These are phyloP conservation scores for Seira ritae DNA, from an alignment of 2,888 invertebrate genomes.

Conservation along the genomic window DNA sequence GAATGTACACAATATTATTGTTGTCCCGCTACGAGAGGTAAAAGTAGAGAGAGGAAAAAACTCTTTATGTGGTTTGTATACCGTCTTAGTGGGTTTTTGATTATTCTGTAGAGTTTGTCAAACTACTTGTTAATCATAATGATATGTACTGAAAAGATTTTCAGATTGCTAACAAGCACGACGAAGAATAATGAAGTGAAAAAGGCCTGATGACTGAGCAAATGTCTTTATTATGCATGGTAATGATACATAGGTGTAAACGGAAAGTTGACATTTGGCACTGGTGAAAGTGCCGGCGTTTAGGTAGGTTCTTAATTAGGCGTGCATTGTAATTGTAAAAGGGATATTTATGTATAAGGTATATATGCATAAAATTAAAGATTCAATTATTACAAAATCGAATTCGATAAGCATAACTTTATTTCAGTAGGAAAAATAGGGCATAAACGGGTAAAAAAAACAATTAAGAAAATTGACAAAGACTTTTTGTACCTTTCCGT, in stretches of 20 bases:
- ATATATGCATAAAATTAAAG: too few relatives aligned
- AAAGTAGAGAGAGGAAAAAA: constrained; percentile 28
- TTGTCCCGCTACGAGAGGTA: neutral
- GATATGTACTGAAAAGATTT: constrained; percentile 27
- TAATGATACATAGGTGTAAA: neutral
- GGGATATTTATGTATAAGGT: too few relatives aligned
- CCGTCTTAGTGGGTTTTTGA: constrained; percentile 54
- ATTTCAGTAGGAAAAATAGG: too few relatives aligned
- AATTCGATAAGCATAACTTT: too few relatives aligned
- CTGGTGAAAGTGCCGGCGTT: neutral
- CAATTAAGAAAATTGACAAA: too few relatives aligned
- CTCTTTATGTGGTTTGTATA: constrained; percentile 37
- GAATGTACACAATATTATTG: constrained; percentile 11
- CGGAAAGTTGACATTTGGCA: neutral
- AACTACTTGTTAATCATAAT: constrained; percentile 54
- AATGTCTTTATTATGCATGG: neutral
- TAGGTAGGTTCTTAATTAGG: neutral
- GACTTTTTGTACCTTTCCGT: too few relatives aligned
- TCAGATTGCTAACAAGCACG: constrained; percentile 13
- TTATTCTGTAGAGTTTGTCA: constrained; percentile 43
- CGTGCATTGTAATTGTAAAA: too few relatives aligned
- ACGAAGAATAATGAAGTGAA: constrained; percentile 8
- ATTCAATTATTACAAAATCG: too few relatives aligned
- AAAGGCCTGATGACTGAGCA: neutral
- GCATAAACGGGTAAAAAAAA: too few relatives aligned